Evolutionary conservation across 2,888 invertebrate genomes (phyloP).

Genomic region (Willowsia nigromaculata): DNA sequence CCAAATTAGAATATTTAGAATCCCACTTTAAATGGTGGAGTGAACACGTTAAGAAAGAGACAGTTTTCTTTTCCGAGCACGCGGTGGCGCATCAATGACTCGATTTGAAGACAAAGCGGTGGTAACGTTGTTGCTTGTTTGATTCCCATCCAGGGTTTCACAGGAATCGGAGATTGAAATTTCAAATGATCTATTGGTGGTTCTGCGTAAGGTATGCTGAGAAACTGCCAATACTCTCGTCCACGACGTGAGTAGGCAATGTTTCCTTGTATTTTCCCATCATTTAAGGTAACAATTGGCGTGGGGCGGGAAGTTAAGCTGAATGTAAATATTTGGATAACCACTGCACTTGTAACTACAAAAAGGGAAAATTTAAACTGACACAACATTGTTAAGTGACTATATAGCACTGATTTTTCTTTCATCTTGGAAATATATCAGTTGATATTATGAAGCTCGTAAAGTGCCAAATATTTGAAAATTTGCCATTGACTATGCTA

Average conservation of each 20-base stretch:
- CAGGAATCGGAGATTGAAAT: constrained; percentile 46
- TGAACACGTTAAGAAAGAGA: constrained; percentile 59
- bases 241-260: constrained; percentile 30
- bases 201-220: constrained; percentile 8
- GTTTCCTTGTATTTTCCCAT: constrained; percentile 3
- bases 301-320: background rate
- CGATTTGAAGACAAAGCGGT: constrained; percentile 43
- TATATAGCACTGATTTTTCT: no score
- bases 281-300: background rate
- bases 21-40: background rate
- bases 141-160: constrained; percentile 14
- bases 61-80: constrained; percentile 57
- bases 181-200: background rate
- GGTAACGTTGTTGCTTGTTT: constrained; percentile 20
- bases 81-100: background rate
- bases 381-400: no score
- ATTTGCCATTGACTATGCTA: no score
- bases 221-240: background rate
- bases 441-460: no score
- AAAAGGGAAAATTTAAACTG: no score
- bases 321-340: no score
- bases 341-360: no score
- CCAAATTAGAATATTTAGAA: background rate
- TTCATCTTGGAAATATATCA: no score
- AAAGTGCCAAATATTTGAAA: no score